Evolutionary conservation across 2,113 vertebrate species (phyloP).

Genomic region (Gobio gobio): DNA sequence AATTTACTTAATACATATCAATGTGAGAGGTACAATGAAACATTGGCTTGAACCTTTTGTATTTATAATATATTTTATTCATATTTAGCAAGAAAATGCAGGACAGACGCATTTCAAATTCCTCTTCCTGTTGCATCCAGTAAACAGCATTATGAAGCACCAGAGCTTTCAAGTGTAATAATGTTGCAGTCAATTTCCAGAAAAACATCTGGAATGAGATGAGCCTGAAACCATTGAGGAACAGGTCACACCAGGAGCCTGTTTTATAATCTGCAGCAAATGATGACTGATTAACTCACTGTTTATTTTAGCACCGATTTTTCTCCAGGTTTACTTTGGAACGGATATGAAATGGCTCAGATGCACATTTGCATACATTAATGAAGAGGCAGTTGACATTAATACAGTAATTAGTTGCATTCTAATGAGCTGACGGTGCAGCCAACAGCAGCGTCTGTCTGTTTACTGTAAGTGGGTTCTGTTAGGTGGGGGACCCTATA

Average conservation of each 20-base stretch:
- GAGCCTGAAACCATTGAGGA: not conserved
- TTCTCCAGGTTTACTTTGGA: constrained; percentile 44
- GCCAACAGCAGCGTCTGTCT: not conserved
- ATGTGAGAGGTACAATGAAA: not conserved
- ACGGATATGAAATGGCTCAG: constrained; percentile 22
- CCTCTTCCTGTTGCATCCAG: not conserved
- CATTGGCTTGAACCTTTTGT: not conserved
- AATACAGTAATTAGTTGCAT: constrained; percentile 53
- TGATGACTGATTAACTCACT: constrained; percentile 19
- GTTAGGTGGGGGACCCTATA: not conserved
- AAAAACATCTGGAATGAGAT: constrained; percentile 28
- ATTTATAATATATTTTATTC: not conserved
- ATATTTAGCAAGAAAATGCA: constrained; percentile 1
- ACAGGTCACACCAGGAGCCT: not conserved
- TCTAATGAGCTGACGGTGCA: constrained; percentile 46
- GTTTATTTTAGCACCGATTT: constrained; percentile 5
- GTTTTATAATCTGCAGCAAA: constrained; percentile 41
- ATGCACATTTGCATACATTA: constrained; percentile 59
- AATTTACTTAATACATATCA: too few relatives aligned
- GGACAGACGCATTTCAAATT: not conserved
- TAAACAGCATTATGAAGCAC: not conserved
- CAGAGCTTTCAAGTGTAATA: not conserved
- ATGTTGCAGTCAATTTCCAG: constrained; percentile 2
- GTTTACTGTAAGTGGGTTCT: constrained; percentile 3
- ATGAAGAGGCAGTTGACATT: constrained; percentile 48